phyloP scores from a whole-genome alignment of 2,113 vertebrate species.

The Tautogolabrus adspersus region DNA sequence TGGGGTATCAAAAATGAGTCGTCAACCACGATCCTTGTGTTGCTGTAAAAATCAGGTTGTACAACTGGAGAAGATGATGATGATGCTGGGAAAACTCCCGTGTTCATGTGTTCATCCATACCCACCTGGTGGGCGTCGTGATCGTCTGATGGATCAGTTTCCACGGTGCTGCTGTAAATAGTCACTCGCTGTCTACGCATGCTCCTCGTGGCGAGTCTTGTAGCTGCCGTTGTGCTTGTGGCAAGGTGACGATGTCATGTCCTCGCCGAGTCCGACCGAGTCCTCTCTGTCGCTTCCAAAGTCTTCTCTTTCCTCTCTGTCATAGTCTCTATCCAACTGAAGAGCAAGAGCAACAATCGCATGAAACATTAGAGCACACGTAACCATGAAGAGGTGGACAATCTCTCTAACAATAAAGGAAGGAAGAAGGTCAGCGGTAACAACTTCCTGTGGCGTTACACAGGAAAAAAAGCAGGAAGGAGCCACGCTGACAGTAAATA shows the following conservation, averaged over 20 bases:
- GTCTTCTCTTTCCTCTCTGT: slow-evolving; percentile 75
- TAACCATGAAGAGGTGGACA: no score
- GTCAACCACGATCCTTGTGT: slow-evolving; percentile 2
- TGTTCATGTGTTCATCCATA: slow-evolving; percentile 9
- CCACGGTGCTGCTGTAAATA: neutral
- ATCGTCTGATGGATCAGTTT: neutral
- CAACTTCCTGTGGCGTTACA: neutral
- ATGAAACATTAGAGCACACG: no score
- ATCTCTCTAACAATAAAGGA: no score
- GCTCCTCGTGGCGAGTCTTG: slow-evolving; percentile 71
- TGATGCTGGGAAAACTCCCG: neutral
- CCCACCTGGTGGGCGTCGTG: neutral
- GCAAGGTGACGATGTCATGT: slow-evolving; percentile 77
- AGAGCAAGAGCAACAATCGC: neutral
- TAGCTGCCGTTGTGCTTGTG: slow-evolving; percentile 91
- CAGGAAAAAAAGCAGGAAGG: no score
- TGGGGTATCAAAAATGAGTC: neutral
- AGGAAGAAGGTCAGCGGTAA: neutral
- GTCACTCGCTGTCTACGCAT: slow-evolving; percentile 31
- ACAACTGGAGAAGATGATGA: neutral
- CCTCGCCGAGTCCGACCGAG: slow-evolving; percentile 76
- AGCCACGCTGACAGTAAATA: neutral
- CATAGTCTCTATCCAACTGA: slow-evolving; percentile 81
- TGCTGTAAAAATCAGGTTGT: neutral
- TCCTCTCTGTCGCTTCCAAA: slow-evolving; percentile 82